These are phyloP conservation scores for Pangasianodon hypophthalmus DNA, from an alignment of 2,113 vertebrate genomes.

Conservation along the genomic window DNA sequence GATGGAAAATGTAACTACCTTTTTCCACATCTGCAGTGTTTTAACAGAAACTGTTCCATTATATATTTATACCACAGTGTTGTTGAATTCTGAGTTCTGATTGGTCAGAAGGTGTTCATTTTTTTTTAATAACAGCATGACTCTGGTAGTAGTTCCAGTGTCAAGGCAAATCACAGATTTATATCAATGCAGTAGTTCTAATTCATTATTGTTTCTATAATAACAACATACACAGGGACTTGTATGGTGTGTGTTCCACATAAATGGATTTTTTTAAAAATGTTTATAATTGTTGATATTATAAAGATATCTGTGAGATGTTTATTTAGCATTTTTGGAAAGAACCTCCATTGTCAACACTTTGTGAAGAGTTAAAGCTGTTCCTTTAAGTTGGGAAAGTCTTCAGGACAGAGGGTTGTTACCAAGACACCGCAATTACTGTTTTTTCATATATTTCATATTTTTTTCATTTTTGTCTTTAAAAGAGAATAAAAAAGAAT, in stretches of 20 bases:
- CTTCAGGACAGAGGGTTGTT: not conserved
- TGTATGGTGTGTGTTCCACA: not conserved
- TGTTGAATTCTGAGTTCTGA: not conserved
- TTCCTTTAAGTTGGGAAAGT: not conserved
- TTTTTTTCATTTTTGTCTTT: not conserved
- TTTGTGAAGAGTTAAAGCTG: not conserved
- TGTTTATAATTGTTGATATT: not conserved
- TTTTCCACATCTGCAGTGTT: conserved; percentile 32
- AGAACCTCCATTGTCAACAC: not conserved
- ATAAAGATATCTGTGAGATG: not conserved
- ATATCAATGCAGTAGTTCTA: not conserved
- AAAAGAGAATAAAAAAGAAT: not conserved
- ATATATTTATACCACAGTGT: not conserved
- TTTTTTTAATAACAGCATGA: not conserved
- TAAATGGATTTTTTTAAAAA: not conserved
- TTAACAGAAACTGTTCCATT: conserved; percentile 24
- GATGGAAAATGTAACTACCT: conserved; percentile 36
- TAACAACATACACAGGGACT: not conserved
- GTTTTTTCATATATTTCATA: too few relatives aligned
- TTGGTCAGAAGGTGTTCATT: not conserved
- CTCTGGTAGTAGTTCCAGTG: not conserved
- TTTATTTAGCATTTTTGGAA: not conserved
- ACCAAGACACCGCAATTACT: not conserved
- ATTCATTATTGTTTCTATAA: not conserved
- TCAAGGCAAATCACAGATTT: not conserved